Evolutionary conservation across 30 jellyfish, hydroid and myxozoan species (phyloP), one percentile per base, ranked within the genome.

Genomic region (Sanderia malayensis): DNA sequence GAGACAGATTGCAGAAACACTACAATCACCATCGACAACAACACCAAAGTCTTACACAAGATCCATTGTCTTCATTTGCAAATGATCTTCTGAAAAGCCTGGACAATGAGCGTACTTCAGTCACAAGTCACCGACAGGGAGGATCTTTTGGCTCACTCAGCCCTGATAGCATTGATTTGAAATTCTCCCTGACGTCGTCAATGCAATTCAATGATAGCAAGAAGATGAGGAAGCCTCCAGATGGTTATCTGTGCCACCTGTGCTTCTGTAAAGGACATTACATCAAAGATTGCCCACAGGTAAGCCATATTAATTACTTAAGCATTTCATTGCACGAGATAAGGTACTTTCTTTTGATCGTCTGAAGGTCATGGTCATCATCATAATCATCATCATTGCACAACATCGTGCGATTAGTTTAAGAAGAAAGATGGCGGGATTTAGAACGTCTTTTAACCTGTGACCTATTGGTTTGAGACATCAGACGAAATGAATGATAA

Each of bases 261-360:
- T 90, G 98, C 73, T 90, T 90, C 72, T 90, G 98, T 71, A 90
- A 90, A 62, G 98, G 98, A 18, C 98, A 90, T 67, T 90, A 83
- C 81, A 90, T 90, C 82, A 90, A 90, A 57, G 98, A 90, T 68
- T 90, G 98, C 91, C 98, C 98, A 19, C 95, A 90, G 96, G 98
- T 90, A n/a, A n/a, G n/a, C n/a, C n/a, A n/a, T n/a, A n/a, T n/a
- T n/a, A n/a, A n/a, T n/a, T n/a, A n/a, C n/a, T n/a, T n/a, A n/a
- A n/a, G n/a, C n/a, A n/a, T n/a, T n/a, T n/a, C n/a, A n/a, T n/a
- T n/a, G n/a, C n/a, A n/a, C n/a, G n/a, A n/a, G n/a, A n/a, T n/a
- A n/a, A n/a, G n/a, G n/a, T n/a, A n/a, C n/a, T n/a, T n/a, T n/a
- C n/a, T n/a, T n/a, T n/a, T n/a, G n/a, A n/a, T n/a, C n/a, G n/a